Conservation (phyloP, 2,888 invertebrate genomes). For the Cantharis lateralis region DNA sequence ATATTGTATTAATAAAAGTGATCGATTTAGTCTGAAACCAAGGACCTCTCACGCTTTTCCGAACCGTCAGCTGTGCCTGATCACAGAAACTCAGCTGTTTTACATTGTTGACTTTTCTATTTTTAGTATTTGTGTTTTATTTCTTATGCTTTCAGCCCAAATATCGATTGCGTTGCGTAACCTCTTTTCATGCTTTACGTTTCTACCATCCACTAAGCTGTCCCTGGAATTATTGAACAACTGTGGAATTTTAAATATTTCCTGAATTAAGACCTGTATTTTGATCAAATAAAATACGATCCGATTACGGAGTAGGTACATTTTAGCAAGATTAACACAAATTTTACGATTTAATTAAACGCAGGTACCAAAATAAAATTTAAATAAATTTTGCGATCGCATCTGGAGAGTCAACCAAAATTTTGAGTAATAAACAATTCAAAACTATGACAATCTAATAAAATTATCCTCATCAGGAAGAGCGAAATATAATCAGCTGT, state of each 20-base stretch:
- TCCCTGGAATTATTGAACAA: conserved; percentile 4
- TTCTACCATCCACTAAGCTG: not conserved
- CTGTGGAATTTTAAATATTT: conserved; percentile 3
- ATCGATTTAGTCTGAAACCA: not conserved
- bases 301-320: not conserved
- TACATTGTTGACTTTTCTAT: conserved; percentile 12
- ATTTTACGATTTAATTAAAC: not conserved
- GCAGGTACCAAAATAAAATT: not conserved
- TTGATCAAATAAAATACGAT: not conserved
- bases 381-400: not conserved
- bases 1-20: not conserved
- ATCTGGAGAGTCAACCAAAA: not conserved
- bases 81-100: conserved; percentile 14
- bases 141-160: not conserved
- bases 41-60: not conserved
- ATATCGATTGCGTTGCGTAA: conserved; percentile 2
- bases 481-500: not conserved
- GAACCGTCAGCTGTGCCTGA: conserved; percentile 12
- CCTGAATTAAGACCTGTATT: not conserved
- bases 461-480: not conserved
- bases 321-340: not conserved
- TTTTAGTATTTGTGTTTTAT: conserved; percentile 11
- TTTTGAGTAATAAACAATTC: not conserved
- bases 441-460: not conserved
- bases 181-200: conserved; percentile 4